Evolutionary conservation across 2,113 vertebrate genomes (phyloP).

Genomic region (Cyphomyrus plagiostoma): DNA sequence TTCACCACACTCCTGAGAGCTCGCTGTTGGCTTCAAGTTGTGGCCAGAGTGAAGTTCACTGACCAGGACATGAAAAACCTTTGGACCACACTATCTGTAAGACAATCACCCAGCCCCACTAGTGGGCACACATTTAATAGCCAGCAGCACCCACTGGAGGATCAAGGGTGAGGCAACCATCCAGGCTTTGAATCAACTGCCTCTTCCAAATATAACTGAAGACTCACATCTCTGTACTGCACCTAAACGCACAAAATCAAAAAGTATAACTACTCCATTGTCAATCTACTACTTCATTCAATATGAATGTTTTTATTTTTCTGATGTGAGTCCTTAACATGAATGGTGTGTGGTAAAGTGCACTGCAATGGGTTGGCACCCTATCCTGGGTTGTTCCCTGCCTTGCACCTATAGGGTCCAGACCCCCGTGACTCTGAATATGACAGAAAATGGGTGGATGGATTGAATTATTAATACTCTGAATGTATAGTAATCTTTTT

Average conservation of each 20-base stretch:
- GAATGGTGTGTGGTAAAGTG: too few relatives aligned
- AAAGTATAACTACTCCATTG: not conserved
- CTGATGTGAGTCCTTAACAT: not conserved
- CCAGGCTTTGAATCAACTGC: not conserved
- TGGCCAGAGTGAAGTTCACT: not conserved
- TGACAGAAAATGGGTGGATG: not conserved
- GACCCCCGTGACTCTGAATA: too few relatives aligned
- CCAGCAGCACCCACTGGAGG: not conserved
- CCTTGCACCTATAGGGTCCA: too few relatives aligned
- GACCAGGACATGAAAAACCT: not conserved
- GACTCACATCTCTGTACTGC: not conserved
- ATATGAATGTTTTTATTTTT: not conserved
- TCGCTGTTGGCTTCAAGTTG: not conserved
- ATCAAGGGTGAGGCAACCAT: not conserved
- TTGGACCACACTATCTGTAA: not conserved
- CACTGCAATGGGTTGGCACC: too few relatives aligned
- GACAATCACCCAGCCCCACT: not conserved
- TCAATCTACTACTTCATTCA: not conserved
- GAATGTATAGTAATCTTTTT: not conserved
- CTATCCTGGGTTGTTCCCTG: too few relatives aligned
- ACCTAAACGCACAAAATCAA: not conserved
- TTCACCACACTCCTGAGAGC: not conserved
- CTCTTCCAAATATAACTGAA: not conserved
- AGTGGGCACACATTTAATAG: not conserved
- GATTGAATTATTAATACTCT: not conserved